phyloP scores from a whole-genome alignment of 2,797 vertebrate genomes.

The Mallotus villosus region DNA sequence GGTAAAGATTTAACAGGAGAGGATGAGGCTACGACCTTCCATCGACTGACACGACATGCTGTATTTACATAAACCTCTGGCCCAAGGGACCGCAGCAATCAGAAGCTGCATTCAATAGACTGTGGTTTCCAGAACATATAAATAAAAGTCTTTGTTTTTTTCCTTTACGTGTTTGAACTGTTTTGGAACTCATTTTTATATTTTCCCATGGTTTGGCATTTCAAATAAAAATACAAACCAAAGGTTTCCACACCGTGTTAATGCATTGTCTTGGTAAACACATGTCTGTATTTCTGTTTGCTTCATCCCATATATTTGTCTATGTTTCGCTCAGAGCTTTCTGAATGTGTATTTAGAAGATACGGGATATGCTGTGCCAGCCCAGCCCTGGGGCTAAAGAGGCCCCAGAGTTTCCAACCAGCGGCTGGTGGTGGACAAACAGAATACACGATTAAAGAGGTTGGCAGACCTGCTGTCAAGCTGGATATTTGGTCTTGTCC shows the following conservation, averaged over 20 bases:
- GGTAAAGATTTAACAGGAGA: neutral
- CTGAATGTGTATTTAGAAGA: slow-evolving; percentile 5
- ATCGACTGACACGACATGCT: slow-evolving; percentile 1
- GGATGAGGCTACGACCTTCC: neutral
- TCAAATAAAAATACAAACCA: neutral
- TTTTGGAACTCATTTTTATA: too few species aligned
- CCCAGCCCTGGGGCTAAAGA: slow-evolving; percentile 1
- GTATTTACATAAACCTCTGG: neutral
- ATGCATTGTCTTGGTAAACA: neutral
- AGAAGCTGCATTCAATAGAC: neutral
- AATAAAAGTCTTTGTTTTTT: too few species aligned
- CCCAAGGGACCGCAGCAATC: neutral
- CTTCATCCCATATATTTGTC: neutral
- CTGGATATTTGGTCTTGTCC: slow-evolving; percentile 9
- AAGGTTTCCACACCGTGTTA: neutral
- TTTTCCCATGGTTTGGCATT: too few species aligned
- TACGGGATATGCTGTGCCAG: slow-evolving; percentile 2
- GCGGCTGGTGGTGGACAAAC: slow-evolving; percentile 14
- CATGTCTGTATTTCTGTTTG: neutral
- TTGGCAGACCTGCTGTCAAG: slow-evolving; percentile 8
- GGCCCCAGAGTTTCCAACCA: neutral
- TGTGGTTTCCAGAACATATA: neutral
- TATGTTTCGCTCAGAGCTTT: slow-evolving; percentile 1
- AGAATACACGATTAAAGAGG: slow-evolving; percentile 24
- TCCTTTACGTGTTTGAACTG: too few species aligned